Base-by-base conservation (phyloP, 2,888 invertebrate genomes). In the Lepidonotus clava region DNA sequence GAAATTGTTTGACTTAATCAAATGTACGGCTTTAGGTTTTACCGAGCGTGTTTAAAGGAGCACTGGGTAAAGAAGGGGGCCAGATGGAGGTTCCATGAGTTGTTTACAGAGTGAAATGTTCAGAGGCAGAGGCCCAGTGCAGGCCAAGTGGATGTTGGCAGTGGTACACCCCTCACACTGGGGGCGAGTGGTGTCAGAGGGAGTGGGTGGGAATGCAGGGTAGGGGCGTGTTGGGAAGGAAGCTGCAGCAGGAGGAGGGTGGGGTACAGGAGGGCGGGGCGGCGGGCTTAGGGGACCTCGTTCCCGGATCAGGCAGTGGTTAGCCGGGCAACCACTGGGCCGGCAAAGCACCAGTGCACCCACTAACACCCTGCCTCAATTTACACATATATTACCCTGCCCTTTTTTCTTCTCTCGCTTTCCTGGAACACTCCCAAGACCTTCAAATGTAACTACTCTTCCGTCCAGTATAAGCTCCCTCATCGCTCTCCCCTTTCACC, bases 61-160 rank as follows among this genome's bases (percentile, higher is more conserved):
- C 28, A 28, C 28, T n/a, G 61, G 46, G 61, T 11, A 61, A 32
- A 61, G 61, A 61, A 61, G 28, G 24, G 28, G 28, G 24, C 24
- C 28, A 61, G 28, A 61, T 61, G 11, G 28, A 11, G 28, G 11
- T 32, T 28, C 11, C 61, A 61, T 28, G 61, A 24, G 61, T 4
- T 61, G 61, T 61, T 61, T 61, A 61, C 61, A 61, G 61, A 61
- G 24, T 28, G 61, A 28, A 32, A n/a, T 11, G 61, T 24, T n/a
- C 28, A 61, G 28, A 24, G 61, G 61, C 61, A 28, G 8, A 32
- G 24, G 28, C 28, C 24, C 11, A 61, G 61, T 32, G 61, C 18
- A 14, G 61, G 61, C 61, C 61, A 61, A 61, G 61, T 61, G 61
- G 24, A 61, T 61, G 28, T 61, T 61, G 61, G 61, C 61, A 61